Conservation (phyloP, 2,888 invertebrate species). For the Trileptium ribeirensis region DNA sequence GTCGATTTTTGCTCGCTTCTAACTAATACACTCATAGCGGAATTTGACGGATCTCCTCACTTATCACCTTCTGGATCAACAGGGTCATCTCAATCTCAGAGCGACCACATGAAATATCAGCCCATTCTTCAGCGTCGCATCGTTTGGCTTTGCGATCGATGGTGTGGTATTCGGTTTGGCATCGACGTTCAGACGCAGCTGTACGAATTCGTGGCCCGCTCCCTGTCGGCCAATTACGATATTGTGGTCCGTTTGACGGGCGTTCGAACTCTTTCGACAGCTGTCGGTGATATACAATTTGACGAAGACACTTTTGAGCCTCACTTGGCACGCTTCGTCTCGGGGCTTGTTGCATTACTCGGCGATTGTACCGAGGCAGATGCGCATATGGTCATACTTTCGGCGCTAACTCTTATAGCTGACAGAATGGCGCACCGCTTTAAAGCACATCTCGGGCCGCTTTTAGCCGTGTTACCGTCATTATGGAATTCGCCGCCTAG, state of each 20-base stretch:
- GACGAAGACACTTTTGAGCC: conserved; percentile 75
- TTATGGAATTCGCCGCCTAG: not conserved
- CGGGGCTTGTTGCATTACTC: not conserved
- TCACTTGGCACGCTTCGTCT: conserved; percentile 35
- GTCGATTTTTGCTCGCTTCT: conserved; percentile 92
- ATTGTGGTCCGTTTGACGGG: conserved; percentile 80
- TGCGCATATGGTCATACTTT: not conserved
- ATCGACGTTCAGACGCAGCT: conserved; percentile 69
- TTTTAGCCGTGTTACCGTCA: not conserved
- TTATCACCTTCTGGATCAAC: not conserved
- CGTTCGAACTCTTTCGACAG: conserved; percentile 67
- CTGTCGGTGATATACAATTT: conserved; percentile 87
- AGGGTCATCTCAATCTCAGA: not conserved
- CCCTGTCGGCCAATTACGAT: conserved; percentile 69
- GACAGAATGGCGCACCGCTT: not conserved
- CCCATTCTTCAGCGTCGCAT: conserved; percentile 51
- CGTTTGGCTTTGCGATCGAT: conserved; percentile 60
- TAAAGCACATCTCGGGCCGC: not conserved
- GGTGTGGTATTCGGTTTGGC: conserved; percentile 70
- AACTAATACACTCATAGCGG: conserved; percentile 68
- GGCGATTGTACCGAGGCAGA: not conserved
- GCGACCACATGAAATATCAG: too few relatives aligned
- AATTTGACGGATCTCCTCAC: conserved; percentile 50
- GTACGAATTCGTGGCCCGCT: conserved; percentile 63
- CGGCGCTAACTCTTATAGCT: not conserved